These are phyloP conservation scores for Lepus americanus DNA, from an alignment of 2,113 vertebrate species.

Conservation along the genomic window DNA sequence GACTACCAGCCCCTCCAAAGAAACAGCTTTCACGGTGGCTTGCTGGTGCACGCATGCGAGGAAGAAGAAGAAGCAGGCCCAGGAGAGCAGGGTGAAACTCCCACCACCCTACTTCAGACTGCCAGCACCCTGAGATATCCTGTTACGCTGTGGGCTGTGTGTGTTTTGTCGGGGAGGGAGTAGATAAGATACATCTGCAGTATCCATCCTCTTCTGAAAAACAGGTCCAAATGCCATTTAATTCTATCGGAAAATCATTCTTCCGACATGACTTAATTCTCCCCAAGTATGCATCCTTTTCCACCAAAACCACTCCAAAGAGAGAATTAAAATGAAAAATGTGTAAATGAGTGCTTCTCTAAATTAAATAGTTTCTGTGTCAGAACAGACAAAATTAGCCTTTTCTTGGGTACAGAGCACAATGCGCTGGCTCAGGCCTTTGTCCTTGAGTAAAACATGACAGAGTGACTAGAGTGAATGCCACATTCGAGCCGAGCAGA, in stretches of 20 bases:
- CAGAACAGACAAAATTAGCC: background rate
- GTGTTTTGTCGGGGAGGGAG: background rate
- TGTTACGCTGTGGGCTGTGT: background rate
- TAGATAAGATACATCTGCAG: background rate
- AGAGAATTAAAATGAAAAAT: slow-evolving; percentile 61
- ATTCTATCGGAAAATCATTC: slow-evolving; percentile 48
- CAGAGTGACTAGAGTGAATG: background rate
- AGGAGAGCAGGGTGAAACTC: background rate
- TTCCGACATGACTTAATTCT: slow-evolving; percentile 16
- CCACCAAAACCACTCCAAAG: slow-evolving; percentile 14
- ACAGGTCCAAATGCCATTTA: background rate
- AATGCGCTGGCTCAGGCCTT: background rate
- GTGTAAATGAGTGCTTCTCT: background rate
- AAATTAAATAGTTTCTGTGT: background rate
- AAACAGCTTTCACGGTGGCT: background rate
- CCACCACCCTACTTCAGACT: background rate
- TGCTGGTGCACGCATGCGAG: background rate
- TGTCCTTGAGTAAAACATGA: slow-evolving; percentile 37
- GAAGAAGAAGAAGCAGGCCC: background rate
- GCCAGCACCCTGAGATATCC: background rate
- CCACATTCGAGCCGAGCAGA: no score
- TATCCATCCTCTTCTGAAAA: background rate
- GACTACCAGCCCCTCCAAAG: background rate
- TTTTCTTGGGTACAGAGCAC: background rate
- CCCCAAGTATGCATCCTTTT: slow-evolving; percentile 10